Percentiles rank a stretch among this genome's conserved stretches.
Conservation (phyloP, 2,797 vertebrate species). For the Brachyrhaphis roseni region DNA sequence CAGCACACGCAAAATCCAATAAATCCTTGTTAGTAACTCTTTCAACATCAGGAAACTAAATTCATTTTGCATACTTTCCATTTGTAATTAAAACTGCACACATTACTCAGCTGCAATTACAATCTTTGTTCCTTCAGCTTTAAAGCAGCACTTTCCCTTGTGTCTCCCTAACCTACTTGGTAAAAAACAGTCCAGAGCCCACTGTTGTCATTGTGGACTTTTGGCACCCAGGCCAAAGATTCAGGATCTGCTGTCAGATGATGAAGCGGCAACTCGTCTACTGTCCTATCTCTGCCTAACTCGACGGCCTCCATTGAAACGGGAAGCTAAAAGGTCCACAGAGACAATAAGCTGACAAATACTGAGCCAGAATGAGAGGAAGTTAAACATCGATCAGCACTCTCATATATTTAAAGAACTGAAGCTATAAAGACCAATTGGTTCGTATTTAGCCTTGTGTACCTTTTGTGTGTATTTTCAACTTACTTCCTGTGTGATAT, state of each 20-base stretch:
- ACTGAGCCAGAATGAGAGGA: constrained; percentile 18
- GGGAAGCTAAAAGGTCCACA: constrained; percentile 52
- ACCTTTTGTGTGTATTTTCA: constrained; percentile 2
- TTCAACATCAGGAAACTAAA: neutral
- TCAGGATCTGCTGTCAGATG: constrained; percentile 47
- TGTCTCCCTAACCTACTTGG: constrained; percentile 73
- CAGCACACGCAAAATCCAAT: constrained; percentile 22
- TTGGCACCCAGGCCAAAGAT: constrained; percentile 30
- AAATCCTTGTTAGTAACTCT: constrained; percentile 10
- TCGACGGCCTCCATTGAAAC: constrained; percentile 23
- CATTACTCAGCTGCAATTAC: constrained; percentile 7
- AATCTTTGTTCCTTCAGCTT: constrained; percentile 22
- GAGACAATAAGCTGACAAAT: constrained; percentile 22
- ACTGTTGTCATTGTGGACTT: constrained; percentile 6
- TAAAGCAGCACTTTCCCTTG: constrained; percentile 26
- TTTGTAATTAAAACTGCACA: constrained; percentile 4
- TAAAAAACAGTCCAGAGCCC: constrained; percentile 22
- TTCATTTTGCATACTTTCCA: neutral
- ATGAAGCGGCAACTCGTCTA: constrained; percentile 48
- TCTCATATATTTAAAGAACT: constrained; percentile 11
- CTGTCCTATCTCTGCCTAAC: constrained; percentile 52
- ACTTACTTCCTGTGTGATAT: constrained; percentile 88
- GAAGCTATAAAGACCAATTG: constrained; percentile 1
- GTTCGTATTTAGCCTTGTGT: neutral
- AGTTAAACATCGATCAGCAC: neutral